Evolutionary conservation across 2,113 vertebrate species (phyloP).

Genomic region (Agapornis roseicollis): DNA sequence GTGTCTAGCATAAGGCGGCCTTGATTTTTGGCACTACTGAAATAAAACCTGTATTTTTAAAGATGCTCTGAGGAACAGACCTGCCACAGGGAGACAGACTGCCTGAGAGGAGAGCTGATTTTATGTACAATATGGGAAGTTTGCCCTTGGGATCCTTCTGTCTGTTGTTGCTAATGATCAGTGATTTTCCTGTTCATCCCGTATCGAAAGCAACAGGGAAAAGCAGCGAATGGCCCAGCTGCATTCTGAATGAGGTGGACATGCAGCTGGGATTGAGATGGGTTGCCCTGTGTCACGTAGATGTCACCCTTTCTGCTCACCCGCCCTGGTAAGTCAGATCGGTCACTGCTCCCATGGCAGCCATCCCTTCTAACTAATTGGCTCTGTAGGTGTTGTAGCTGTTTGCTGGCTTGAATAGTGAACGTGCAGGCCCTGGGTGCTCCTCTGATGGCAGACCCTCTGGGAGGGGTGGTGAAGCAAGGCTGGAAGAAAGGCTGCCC

Average conservation of each 20-base stretch:
- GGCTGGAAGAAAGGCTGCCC: slow-evolving; percentile 31
- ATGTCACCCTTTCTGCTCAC: not conserved
- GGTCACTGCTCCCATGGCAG: not conserved
- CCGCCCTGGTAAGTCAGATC: not conserved
- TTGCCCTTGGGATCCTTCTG: slow-evolving; percentile 23
- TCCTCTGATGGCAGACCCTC: not conserved
- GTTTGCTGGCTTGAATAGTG: not conserved
- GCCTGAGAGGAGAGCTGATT: not conserved
- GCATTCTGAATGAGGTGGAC: slow-evolving; percentile 41
- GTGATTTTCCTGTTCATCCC: not conserved
- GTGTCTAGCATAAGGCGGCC: not conserved
- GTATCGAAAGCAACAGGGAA: not conserved
- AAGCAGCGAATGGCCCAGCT: not conserved
- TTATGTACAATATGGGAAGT: not conserved
- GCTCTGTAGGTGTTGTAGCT: not conserved
- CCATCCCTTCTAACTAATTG: not conserved
- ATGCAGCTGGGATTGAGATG: not conserved
- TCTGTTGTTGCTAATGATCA: slow-evolving; percentile 20
- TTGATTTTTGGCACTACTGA: not conserved
- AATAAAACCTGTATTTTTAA: not conserved
- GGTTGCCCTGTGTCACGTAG: not conserved
- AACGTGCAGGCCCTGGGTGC: not conserved
- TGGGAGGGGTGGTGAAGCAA: not conserved
- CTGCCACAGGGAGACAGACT: not conserved
- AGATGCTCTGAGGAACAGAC: not conserved